Conservation (phyloP, 2,797 vertebrate genomes). For the Heterohyrax brucei region DNA sequence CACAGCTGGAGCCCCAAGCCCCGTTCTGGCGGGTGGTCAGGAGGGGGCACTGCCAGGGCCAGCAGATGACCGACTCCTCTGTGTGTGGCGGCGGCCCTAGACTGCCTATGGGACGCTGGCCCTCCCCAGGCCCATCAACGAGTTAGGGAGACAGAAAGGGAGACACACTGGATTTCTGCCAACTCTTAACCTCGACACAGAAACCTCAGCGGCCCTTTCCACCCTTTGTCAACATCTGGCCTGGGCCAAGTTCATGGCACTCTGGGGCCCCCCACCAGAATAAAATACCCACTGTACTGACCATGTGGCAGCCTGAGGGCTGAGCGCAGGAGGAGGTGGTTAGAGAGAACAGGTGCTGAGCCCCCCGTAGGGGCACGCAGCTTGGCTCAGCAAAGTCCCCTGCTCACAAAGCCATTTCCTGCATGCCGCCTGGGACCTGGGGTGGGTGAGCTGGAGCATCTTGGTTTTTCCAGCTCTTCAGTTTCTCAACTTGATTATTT, state of each 20-base stretch:
- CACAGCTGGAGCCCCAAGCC: background rate
- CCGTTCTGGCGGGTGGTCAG: background rate
- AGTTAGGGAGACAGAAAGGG: background rate
- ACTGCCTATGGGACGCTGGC: background rate
- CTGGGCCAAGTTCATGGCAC: background rate
- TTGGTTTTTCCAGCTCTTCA: background rate
- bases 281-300: background rate
- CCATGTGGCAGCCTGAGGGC: background rate
- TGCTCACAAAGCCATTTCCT: background rate
- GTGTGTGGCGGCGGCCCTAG: accelerated
- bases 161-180: background rate
- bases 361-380: background rate
- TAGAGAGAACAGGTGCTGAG: background rate
- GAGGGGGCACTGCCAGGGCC: background rate
- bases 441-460: background rate
- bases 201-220: background rate
- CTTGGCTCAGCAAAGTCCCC: background rate
- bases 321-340: background rate
- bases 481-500: background rate
- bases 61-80: accelerated
- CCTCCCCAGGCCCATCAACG: accelerated
- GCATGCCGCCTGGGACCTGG: background rate
- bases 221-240: background rate
- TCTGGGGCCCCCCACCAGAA: background rate
- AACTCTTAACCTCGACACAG: background rate